A percentile compares a stretch with the other conserved stretches of the same genome.
These are phyloP conservation scores for Gallinago stenura DNA, from an alignment of 2,797 vertebrate genomes.

Conservation along the genomic window DNA sequence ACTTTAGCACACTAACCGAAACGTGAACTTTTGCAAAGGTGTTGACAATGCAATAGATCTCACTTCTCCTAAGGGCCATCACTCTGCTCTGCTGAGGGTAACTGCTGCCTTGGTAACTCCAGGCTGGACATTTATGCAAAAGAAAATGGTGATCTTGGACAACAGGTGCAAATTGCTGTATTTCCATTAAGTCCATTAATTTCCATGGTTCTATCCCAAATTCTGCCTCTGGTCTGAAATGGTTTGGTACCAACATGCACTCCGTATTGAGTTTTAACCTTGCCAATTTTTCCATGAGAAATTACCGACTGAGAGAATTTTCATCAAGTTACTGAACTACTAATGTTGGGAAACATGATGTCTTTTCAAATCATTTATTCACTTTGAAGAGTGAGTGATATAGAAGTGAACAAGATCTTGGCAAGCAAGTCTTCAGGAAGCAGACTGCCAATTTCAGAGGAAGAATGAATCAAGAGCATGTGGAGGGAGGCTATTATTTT, in stretches of 20 bases:
- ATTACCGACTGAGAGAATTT: not conserved
- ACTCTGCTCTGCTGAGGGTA: not conserved
- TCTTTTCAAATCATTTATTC: slow-evolving; percentile 8
- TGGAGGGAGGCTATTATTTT: slow-evolving; percentile 39
- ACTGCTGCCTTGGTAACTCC: not conserved
- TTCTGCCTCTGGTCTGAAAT: not conserved
- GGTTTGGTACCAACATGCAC: not conserved
- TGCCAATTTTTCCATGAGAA: not conserved
- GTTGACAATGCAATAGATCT: not conserved
- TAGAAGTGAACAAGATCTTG: slow-evolving; percentile 5
- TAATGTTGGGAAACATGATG: slow-evolving; percentile 24
- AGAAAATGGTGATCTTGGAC: not conserved
- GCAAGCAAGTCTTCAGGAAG: slow-evolving; percentile 22
- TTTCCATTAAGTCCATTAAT: not conserved
- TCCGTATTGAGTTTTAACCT: not conserved
- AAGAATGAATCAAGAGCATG: slow-evolving; percentile 23
- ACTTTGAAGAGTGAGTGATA: slow-evolving; percentile 6
- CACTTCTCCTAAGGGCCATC: not conserved
- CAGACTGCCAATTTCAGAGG: slow-evolving; percentile 28
- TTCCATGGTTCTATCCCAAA: not conserved
- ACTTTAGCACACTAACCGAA: not conserved
- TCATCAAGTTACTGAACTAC: not conserved
- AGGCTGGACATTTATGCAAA: not conserved
- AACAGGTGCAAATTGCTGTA: not conserved
- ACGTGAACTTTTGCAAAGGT: not conserved